Conservation (phyloP, 2,113 vertebrate genomes). For the Ictalurus punctatus region DNA sequence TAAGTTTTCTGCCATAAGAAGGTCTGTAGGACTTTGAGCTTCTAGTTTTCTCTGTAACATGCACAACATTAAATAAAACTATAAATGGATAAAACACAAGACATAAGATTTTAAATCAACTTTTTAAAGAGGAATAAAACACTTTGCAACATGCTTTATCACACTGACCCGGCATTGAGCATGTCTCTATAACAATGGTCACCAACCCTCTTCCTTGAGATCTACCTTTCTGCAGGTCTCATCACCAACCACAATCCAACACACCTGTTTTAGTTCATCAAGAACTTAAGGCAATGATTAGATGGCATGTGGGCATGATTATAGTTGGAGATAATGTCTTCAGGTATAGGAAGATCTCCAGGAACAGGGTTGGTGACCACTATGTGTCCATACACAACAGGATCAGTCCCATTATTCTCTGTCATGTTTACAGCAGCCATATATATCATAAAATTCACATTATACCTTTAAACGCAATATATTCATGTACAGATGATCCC, state of each 20-base stretch:
- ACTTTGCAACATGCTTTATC: not conserved
- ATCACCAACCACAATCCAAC: too few relatives aligned
- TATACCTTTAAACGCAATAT: not conserved
- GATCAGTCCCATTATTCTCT: not conserved
- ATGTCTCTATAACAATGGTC: not conserved
- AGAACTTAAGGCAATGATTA: too few relatives aligned
- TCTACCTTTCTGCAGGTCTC: too few relatives aligned
- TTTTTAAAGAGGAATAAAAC: not conserved
- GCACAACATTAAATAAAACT: not conserved
- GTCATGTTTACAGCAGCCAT: not conserved
- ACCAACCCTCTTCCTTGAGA: too few relatives aligned
- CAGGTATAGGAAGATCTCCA: too few relatives aligned
- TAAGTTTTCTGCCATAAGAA: not conserved
- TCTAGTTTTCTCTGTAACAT: not conserved
- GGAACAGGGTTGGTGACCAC: too few relatives aligned
- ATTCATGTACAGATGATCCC: not conserved
- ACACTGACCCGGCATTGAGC: not conserved
- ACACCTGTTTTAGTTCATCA: too few relatives aligned
- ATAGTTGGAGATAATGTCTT: too few relatives aligned
- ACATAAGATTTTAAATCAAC: too few relatives aligned
- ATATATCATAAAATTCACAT: not conserved
- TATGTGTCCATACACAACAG: not conserved
- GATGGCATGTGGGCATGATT: too few relatives aligned
- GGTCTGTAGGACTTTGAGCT: not conserved
- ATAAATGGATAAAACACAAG: not conserved